phyloP scores from a whole-genome alignment of 2,888 invertebrate species.

The Acleris holmiana region DNA sequence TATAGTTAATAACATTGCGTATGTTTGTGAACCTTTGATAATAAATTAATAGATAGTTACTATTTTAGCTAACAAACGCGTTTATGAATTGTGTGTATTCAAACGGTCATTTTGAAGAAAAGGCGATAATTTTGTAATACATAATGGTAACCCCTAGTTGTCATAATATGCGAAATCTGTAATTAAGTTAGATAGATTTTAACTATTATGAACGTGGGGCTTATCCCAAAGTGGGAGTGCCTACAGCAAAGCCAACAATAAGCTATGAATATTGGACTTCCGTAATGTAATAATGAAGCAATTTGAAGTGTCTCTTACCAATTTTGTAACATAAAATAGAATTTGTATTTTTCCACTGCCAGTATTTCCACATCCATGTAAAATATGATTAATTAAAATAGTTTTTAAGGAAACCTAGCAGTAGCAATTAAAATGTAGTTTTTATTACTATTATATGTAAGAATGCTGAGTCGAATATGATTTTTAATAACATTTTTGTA shows the following conservation, averaged over 20 bases:
- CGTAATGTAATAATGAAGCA: conserved; percentile 30
- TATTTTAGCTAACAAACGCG: conserved; percentile 32
- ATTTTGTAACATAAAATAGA: conserved; percentile 58
- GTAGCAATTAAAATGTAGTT: conserved; percentile 33
- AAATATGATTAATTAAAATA: conserved; percentile 60
- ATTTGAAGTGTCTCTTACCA: conserved; percentile 39
- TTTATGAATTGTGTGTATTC: conserved; percentile 28
- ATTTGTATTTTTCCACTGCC: conserved; percentile 84
- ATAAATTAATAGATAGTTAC: conserved; percentile 30
- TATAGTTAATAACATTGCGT: conserved; percentile 32
- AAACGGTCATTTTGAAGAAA: conserved; percentile 5
- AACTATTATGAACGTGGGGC: conserved; percentile 11
- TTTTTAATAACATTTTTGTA: conserved; percentile 84
- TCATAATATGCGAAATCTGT: conserved; percentile 16
- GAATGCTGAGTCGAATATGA: conserved; percentile 74
- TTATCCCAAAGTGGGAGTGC: conserved; percentile 17
- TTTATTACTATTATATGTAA: conserved; percentile 47
- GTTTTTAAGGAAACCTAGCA: conserved; percentile 49
- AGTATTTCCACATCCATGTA: conserved; percentile 81
- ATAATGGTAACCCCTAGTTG: conserved; percentile 19
- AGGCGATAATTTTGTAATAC: conserved; percentile 15
- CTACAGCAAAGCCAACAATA: conserved; percentile 22
- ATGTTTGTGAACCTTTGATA: conserved; percentile 34
- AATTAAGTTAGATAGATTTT: conserved; percentile 12
- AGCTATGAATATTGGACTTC: conserved; percentile 31